Evolutionary conservation across 2,797 vertebrate species (phyloP).

Genomic region (Poecilia wingei): DNA sequence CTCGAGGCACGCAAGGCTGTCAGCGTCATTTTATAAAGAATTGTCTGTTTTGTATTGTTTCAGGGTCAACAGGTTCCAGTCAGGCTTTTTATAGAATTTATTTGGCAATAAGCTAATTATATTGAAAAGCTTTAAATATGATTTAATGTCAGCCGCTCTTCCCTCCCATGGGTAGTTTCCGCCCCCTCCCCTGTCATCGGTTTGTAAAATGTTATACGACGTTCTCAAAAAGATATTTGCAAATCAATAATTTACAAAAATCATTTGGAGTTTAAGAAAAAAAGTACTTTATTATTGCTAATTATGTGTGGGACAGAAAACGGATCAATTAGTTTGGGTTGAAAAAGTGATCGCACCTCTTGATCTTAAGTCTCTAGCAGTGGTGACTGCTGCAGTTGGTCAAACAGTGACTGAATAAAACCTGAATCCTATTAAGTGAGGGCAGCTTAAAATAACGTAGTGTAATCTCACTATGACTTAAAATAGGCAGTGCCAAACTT

Average conservation of each 20-base stretch:
- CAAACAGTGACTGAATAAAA: constrained; percentile 30
- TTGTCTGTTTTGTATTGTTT: background rate
- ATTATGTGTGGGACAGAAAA: background rate
- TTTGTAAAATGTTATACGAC: background rate
- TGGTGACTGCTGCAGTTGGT: constrained; percentile 2
- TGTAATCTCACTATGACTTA: constrained; percentile 52
- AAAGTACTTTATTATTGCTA: background rate
- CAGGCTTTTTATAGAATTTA: background rate
- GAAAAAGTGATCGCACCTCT: background rate
- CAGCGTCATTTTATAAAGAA: constrained; percentile 16
- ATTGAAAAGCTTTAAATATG: background rate
- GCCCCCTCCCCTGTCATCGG: no score
- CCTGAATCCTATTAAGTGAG: constrained; percentile 61
- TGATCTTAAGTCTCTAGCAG: background rate
- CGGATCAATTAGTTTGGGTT: background rate
- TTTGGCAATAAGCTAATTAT: background rate
- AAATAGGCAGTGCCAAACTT: background rate
- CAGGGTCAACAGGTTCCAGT: background rate
- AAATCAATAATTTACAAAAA: background rate
- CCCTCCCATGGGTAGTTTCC: background rate
- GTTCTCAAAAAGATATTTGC: background rate
- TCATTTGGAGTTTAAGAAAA: background rate
- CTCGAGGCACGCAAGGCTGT: constrained; percentile 17
- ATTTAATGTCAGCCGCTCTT: background rate
- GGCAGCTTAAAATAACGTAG: constrained; percentile 66